phyloP scores from a whole-genome alignment of 2,888 invertebrate species.

The Dioctria linearis region DNA sequence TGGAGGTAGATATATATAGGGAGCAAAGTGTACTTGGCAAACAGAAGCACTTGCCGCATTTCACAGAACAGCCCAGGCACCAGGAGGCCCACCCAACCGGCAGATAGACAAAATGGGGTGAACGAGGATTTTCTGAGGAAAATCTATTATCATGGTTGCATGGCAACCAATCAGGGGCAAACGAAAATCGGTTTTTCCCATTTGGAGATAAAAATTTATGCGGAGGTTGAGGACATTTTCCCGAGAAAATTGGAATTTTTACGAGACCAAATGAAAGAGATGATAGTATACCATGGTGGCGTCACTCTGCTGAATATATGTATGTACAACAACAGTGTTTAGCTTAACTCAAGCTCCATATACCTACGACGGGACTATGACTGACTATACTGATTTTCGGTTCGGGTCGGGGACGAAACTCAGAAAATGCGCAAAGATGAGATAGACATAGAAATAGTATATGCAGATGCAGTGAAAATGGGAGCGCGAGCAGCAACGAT shows the following conservation, averaged over 20 bases:
- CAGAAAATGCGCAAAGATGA: constrained; percentile 47
- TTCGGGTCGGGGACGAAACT: constrained; percentile 1
- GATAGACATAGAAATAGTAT: constrained; percentile 23
- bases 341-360: too few relatives aligned
- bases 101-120: constrained; percentile 48
- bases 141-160: constrained; percentile 55
- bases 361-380: too few relatives aligned
- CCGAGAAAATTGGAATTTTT: constrained; percentile 35
- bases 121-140: constrained; percentile 44
- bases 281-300: constrained; percentile 18
- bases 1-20: not conserved
- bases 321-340: too few relatives aligned
- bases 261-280: constrained; percentile 45
- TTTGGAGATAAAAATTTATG: constrained; percentile 44
- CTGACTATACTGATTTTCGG: not conserved
- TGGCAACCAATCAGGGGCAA: constrained; percentile 57
- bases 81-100: not conserved
- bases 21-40: constrained; percentile 19
- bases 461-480: constrained; percentile 37
- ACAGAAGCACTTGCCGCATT: constrained; percentile 29
- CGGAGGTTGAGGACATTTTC: constrained; percentile 51
- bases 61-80: not conserved
- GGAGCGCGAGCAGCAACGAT: constrained; percentile 5
- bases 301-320: not conserved
- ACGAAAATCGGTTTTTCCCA: constrained; percentile 55